These are phyloP conservation scores for Porphyrio hochstetteri DNA, from an alignment of 2,113 vertebrate genomes.

Conservation along the genomic window DNA sequence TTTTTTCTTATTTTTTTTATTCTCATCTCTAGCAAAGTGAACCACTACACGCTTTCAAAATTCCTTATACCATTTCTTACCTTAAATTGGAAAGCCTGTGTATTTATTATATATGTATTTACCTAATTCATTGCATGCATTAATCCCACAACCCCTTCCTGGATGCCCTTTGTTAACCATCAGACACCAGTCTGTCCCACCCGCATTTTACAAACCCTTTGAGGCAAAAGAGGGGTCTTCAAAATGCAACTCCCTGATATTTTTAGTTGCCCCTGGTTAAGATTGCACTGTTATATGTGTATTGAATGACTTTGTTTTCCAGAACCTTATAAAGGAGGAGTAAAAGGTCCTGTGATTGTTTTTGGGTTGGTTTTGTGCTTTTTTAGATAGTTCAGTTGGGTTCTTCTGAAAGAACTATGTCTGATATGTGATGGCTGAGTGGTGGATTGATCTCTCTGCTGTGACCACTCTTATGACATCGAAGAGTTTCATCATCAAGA, in stretches of 20 bases:
- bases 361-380: not conserved
- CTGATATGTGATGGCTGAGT: not conserved
- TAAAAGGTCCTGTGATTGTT: not conserved
- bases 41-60: not conserved
- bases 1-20: not conserved
- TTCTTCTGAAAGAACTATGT: not conserved
- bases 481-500: not conserved
- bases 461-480: not conserved
- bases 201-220: not conserved
- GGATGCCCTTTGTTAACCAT: not conserved
- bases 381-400: not conserved
- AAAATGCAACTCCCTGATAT: not conserved
- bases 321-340: not conserved
- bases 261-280: not conserved
- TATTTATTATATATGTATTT: not conserved
- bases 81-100: not conserved
- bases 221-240: not conserved
- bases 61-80: not conserved
- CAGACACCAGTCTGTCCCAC: not conserved
- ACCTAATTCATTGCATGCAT: not conserved
- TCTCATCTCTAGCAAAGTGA: not conserved
- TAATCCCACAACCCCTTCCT: not conserved
- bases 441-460: not conserved
- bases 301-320: not conserved
- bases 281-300: not conserved